Evolutionary conservation across 2,797 vertebrate genomes (phyloP), one percentile per base, ranked within the genome.

Genomic region (Malurus leucopterus): DNA sequence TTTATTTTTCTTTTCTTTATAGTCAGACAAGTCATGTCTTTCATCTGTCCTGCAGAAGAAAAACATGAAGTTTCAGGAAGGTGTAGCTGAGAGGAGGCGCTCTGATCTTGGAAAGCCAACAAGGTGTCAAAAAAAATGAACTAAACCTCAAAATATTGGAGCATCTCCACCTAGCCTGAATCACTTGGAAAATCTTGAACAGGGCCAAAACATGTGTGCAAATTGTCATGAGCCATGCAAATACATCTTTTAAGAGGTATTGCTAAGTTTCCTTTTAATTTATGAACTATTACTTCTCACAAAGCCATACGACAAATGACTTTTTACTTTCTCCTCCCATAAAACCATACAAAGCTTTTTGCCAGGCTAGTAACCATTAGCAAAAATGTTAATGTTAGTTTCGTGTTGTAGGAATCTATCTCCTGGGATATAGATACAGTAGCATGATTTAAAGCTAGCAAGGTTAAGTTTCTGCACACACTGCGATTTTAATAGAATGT

Each of bases 381-480:
- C 55, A 91, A 92, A 90, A 92, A 77, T 34, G 17, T 80, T 86
- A 64, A 54, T 41, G 43, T 59, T 83, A 75, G 55, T 72, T 90
- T 89, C 84, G 65, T 59, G 6, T 47, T 75, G 76, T 81, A 81
- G 72, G 82, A 83, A 50, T 54, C 63, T 65, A 24, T 64, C 87
- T 91, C 91, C 75, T 84, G 89, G 73, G 82, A 90, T 86, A 84
- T 24, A 76, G 67, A 91, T 72, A 78, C 69, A 89, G 94, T 73
- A 93, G 67, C 64, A 73, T 84, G 89, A 95, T 94, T 94, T 94
- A 93, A 90, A 90, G 34, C 67, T 67, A 54, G 27, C 44, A 65
- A 80, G 22, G 55, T 90, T 74, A 81, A 59, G 44, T 67, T 94
- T 84, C 79, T 91, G 83, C 73, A 87, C 67, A 91, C 0, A 0